Evolutionary conservation across 2,888 invertebrate species (phyloP), one percentile per base, ranked within the genome.

Genomic region (Amiota communis): DNA sequence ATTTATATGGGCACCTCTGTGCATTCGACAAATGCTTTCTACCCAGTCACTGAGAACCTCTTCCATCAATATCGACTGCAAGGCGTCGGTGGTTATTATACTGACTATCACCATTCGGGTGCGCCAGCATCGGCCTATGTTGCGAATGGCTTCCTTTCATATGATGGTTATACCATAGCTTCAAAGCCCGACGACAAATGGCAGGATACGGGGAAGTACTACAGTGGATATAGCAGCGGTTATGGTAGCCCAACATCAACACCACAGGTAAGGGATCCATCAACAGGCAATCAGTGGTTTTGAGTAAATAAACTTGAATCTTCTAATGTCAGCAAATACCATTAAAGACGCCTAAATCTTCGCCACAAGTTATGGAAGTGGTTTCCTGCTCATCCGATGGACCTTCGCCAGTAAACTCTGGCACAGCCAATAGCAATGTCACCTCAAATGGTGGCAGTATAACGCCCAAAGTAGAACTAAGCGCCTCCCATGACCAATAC

Each of bases 11-110:
- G 91, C 70, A 91, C 91, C 72, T 89, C 86, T 81, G 87, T 90
- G 90, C 93, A 76, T 92, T 93, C 89, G 92, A 93, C 90, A 90
- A 95, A 90, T 94, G 83, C 83, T 72, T 96, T 90, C 90, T 97
- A 80, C 91, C 94, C 80, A 92, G 93, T 94, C 56, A 93, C 96
- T 11, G 96, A 97, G 85, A 96, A 96, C 86, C 92, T 97, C 83
- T 97, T 97, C 91, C 95, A 95, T 87, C 96, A 97, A 89, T 97
- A 97, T 90, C 93, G 97, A 78, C 94, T 96, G n/a, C 90, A 97
- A 68, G 95, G 96, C 56, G 87, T 89, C 57, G 88, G 90, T n/a
- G 96, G 97, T 88, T 95, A 95, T 85, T 93, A 95, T 0, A 94
- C 94, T 65, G 94, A 95, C 82, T 93, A 93, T 81, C 94, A 94